A percentile compares a stretch with the other conserved stretches of the same genome.
phyloP scores from a whole-genome alignment of 2,113 vertebrate species.

The Gopherus flavomarginatus region DNA sequence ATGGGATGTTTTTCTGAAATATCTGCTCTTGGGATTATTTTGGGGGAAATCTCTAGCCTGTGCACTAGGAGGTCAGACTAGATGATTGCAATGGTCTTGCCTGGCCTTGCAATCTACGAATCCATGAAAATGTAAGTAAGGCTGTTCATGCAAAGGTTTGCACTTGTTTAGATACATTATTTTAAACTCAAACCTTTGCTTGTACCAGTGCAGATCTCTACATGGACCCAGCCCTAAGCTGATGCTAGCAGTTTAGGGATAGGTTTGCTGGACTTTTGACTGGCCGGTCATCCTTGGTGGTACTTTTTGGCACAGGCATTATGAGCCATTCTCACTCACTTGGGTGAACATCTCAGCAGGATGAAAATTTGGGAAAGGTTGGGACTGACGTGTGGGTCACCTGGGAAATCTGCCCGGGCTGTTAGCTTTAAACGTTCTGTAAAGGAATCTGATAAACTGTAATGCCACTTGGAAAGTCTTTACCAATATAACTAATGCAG shows the following conservation, averaged over 20 bases:
- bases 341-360: neutral
- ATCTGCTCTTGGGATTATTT: neutral
- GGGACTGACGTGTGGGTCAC: neutral
- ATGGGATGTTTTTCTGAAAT: neutral
- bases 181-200: neutral
- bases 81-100: neutral
- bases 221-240: neutral
- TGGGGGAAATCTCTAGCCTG: neutral
- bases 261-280: neutral
- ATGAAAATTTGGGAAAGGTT: neutral
- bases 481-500: neutral
- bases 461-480: neutral
- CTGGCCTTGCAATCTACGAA: neutral
- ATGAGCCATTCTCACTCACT: neutral
- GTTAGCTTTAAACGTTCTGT: neutral
- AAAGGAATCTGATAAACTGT: neutral
- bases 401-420: neutral
- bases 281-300: fast-evolving
- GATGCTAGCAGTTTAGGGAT: neutral
- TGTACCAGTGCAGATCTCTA: neutral
- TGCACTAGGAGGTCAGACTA: neutral
- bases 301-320: neutral
- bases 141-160: neutral
- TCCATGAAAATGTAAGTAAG: too few species aligned
- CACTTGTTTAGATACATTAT: neutral